phyloP scores from a whole-genome alignment of 1,140 invertebrate species.

The Drosophila orosa region DNA sequence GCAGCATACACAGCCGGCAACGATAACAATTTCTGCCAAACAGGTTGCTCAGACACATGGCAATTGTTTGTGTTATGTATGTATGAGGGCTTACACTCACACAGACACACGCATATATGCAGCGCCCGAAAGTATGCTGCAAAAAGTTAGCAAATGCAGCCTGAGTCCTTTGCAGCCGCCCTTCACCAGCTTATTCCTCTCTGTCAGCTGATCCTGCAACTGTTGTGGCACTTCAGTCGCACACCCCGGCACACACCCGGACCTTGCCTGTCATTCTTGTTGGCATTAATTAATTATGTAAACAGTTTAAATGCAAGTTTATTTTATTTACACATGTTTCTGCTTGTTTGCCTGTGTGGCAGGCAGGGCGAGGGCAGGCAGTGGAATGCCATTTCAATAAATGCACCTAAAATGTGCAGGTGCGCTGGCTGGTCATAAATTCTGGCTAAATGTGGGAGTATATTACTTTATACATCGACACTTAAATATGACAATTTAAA shows the following conservation, averaged over 20 bases:
- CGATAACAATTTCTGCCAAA: conserved; percentile 49
- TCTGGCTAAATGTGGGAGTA: not conserved
- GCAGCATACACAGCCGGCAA: conserved; percentile 25
- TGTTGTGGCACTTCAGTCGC: conserved; percentile 7
- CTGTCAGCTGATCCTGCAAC: conserved; percentile 7
- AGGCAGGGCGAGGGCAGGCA: conserved; percentile 1
- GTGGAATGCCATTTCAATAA: conserved; percentile 46
- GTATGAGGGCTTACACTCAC: conserved; percentile 12
- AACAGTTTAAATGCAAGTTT: conserved; percentile 80
- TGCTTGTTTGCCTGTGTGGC: conserved; percentile 29
- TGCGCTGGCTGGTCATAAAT: not conserved
- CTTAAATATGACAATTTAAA: not conserved
- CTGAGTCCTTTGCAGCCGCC: conserved; percentile 17
- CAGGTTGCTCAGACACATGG: conserved; percentile 42
- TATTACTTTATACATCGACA: not conserved
- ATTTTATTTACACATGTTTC: conserved; percentile 80
- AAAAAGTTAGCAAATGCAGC: conserved; percentile 48
- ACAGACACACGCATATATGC: not conserved
- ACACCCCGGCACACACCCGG: not conserved
- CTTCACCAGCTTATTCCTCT: not conserved
- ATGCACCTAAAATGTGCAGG: conserved; percentile 25
- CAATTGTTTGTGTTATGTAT: conserved; percentile 24
- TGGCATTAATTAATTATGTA: conserved; percentile 81
- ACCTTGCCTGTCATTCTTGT: conserved; percentile 38
- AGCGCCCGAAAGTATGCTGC: conserved; percentile 48